Evolutionary conservation across 1,140 invertebrate species (phyloP).

Genomic region (Aphelinus certus): DNA sequence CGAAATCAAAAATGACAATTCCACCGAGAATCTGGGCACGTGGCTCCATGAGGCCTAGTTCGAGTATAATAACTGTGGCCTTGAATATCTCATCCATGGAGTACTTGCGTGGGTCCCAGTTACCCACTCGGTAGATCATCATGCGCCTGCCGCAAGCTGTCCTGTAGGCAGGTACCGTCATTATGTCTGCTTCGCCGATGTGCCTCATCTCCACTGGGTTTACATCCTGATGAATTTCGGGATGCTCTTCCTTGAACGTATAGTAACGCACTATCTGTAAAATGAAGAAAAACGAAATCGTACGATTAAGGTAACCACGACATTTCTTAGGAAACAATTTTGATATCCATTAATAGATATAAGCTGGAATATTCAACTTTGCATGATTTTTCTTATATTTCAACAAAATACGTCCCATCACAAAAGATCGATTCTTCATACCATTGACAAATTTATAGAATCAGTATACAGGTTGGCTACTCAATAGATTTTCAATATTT

Average conservation of each 20-base stretch:
- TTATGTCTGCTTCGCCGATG: slow-evolving; percentile 76
- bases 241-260: slow-evolving; percentile 78
- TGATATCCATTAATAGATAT: too few species aligned
- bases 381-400: too few species aligned
- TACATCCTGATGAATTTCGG: slow-evolving; percentile 73
- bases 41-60: slow-evolving; percentile 78
- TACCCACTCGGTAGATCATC: slow-evolving; percentile 75
- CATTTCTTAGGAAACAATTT: too few species aligned
- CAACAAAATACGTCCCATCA: too few species aligned
- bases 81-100: slow-evolving; percentile 77
- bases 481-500: too few species aligned
- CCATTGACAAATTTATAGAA: too few species aligned
- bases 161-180: slow-evolving; percentile 77
- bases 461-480: too few species aligned
- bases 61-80: slow-evolving; percentile 75
- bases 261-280: slow-evolving; percentile 79
- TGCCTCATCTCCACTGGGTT: slow-evolving; percentile 72
- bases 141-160: slow-evolving; percentile 76
- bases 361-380: too few species aligned
- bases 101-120: slow-evolving; percentile 77
- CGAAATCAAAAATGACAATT: slow-evolving; percentile 78
- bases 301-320: too few species aligned
- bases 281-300: too few species aligned
- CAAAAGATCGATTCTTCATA: too few species aligned
- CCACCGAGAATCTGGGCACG: slow-evolving; percentile 80